These are phyloP conservation scores for Mactromeris polynyma DNA, from an alignment of 2,888 invertebrate species.

Conservation along the genomic window DNA sequence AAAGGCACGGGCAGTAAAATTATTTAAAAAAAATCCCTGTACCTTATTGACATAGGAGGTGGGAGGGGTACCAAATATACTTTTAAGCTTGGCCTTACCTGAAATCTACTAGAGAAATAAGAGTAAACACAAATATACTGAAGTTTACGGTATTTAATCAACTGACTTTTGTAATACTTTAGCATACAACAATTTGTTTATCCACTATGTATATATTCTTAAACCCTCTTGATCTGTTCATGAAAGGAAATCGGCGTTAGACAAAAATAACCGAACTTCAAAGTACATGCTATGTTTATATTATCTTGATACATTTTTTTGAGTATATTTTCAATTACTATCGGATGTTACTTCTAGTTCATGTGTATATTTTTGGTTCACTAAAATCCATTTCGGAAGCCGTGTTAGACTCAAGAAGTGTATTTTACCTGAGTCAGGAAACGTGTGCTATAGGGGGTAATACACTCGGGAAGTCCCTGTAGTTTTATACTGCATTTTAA, in stretches of 20 bases:
- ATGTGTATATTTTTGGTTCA: background rate
- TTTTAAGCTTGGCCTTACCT: background rate
- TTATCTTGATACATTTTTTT: background rate
- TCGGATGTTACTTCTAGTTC: conserved; percentile 2
- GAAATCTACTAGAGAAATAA: background rate
- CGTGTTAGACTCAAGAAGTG: background rate
- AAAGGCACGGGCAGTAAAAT: too few relatives aligned
- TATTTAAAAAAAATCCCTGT: too few relatives aligned
- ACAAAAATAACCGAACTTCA: background rate
- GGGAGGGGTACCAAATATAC: background rate
- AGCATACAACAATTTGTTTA: background rate
- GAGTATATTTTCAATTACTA: conserved; percentile 14
- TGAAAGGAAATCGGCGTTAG: background rate
- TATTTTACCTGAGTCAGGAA: conserved; percentile 11
- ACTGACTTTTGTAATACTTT: background rate
- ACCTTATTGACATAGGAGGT: too few relatives aligned
- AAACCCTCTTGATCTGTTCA: conserved; percentile 7
- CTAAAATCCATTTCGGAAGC: background rate
- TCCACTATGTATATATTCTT: background rate
- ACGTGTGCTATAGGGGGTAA: conserved; percentile 8
- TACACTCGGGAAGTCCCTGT: conserved; percentile 18
- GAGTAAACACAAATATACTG: background rate
- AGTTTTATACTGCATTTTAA: conserved; percentile 11
- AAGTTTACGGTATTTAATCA: conserved; percentile 17
- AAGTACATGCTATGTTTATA: background rate